Conservation (phyloP, 2,113 vertebrate genomes). For the Daboia siamensis region DNA sequence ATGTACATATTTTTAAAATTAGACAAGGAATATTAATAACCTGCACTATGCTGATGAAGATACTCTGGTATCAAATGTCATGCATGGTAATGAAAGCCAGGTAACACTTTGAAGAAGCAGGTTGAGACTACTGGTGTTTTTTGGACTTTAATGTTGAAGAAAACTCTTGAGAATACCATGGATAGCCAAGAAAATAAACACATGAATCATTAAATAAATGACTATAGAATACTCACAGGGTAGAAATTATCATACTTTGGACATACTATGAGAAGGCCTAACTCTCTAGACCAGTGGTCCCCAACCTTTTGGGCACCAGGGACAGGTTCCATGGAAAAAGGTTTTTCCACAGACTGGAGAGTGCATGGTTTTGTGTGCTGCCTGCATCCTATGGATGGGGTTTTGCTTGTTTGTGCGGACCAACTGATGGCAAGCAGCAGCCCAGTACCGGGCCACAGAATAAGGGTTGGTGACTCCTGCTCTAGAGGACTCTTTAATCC, state of each 20-base stretch:
- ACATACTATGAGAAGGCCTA: not conserved
- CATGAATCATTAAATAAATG: not conserved
- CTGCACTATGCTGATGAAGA: not conserved
- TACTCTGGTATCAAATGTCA: not conserved
- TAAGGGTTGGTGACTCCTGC: no score
- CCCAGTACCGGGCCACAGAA: no score
- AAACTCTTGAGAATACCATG: not conserved
- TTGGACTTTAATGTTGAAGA: not conserved
- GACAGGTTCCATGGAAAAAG: no score
- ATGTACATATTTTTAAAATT: not conserved
- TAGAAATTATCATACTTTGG: not conserved
- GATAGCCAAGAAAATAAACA: not conserved
- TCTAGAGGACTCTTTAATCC: not conserved
- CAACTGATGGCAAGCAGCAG: no score
- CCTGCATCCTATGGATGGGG: no score
- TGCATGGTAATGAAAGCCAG: not conserved
- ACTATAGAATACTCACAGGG: not conserved
- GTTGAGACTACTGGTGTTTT: not conserved
- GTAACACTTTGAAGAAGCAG: not conserved
- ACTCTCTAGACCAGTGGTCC: not conserved
- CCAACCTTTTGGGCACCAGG: no score
- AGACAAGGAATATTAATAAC: not conserved
- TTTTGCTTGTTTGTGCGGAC: no score
- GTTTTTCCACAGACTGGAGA: no score
- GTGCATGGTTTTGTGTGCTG: no score